Conservation (phyloP, 2,888 invertebrate species). For the Zeuzera pyrina region DNA sequence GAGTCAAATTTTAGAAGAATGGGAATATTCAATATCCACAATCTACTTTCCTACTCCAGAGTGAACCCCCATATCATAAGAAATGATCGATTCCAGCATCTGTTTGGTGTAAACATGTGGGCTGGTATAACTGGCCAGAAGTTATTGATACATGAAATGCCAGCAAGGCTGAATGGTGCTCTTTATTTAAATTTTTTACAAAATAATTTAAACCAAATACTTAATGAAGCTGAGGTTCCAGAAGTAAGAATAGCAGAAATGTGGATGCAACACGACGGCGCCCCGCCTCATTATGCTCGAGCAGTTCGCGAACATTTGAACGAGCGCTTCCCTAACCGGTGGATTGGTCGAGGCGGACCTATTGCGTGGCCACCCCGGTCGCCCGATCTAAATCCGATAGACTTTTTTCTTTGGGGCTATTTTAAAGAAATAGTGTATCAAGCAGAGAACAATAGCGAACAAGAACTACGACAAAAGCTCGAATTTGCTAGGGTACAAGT, state of each 20-base stretch:
- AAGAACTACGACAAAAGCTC: slow-evolving; percentile 7
- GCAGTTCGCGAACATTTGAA: slow-evolving; percentile 7
- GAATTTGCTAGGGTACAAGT: slow-evolving; percentile 10
- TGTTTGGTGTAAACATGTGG: slow-evolving; percentile 11
- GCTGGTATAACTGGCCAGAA: slow-evolving; percentile 11
- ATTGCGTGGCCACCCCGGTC: slow-evolving; percentile 12
- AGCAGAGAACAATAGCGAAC: slow-evolving; percentile 5
- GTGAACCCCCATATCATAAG: slow-evolving; percentile 10
- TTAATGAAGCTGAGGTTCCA: slow-evolving; percentile 5
- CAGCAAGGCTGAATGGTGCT: slow-evolving; percentile 12
- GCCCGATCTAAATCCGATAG: slow-evolving; percentile 12
- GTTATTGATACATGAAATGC: slow-evolving; percentile 9
- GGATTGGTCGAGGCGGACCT: slow-evolving; percentile 16
- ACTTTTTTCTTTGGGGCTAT: slow-evolving; percentile 13
- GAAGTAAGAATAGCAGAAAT: slow-evolving; percentile 2
- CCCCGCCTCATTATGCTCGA: slow-evolving; percentile 8
- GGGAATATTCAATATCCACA: slow-evolving; percentile 13
- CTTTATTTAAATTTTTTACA: slow-evolving; percentile 11
- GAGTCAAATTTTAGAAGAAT: slow-evolving; percentile 11
- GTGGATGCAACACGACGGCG: slow-evolving; percentile 7
- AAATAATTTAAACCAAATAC: slow-evolving; percentile 11
- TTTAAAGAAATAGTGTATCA: slow-evolving; percentile 9
- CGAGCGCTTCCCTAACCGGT: slow-evolving; percentile 9
- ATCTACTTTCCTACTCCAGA: slow-evolving; percentile 9
- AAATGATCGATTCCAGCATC: slow-evolving; percentile 10